These are phyloP conservation scores for Musca domestica DNA, from an alignment of 1,140 invertebrate species.

Conservation along the genomic window DNA sequence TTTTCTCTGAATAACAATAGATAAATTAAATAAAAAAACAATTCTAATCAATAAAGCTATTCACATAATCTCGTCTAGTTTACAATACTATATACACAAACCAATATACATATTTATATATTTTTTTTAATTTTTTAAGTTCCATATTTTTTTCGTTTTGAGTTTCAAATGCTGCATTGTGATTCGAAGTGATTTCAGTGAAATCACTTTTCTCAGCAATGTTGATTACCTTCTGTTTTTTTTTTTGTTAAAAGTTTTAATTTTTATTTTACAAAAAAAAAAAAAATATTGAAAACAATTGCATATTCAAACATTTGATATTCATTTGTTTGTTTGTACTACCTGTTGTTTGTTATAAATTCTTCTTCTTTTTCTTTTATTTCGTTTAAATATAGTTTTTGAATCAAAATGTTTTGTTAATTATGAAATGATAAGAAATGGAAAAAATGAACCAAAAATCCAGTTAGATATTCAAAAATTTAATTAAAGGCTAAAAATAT, in stretches of 20 bases:
- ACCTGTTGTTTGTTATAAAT: not conserved
- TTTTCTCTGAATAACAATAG: constrained; percentile 7
- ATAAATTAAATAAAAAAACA: not conserved
- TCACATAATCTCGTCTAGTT: not conserved
- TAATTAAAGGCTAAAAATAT: constrained; percentile 10
- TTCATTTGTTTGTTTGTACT: constrained; percentile 6
- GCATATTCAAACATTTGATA: constrained; percentile 45
- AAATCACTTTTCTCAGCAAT: too few species aligned
- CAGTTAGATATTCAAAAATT: not conserved
- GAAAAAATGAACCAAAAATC: constrained; percentile 1
- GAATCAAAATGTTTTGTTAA: constrained; percentile 23
- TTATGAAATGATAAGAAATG: not conserved
- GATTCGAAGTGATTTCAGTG: too few species aligned
- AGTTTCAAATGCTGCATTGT: not conserved
- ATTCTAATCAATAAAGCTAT: constrained; percentile 1
- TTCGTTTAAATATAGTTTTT: not conserved
- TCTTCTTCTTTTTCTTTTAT: too few species aligned
- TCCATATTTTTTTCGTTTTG: constrained; percentile 21
- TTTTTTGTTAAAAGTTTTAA: constrained; percentile 22
- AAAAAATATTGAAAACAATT: constrained; percentile 33
- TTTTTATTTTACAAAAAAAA: constrained; percentile 35
- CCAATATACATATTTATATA: constrained; percentile 1
- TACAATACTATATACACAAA: constrained; percentile 9
- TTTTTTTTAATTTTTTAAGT: too few species aligned
- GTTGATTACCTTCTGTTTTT: constrained; percentile 5